These are phyloP conservation scores for Erythrocercus mccallii DNA, from an alignment of 2,113 vertebrate species.

Conservation along the genomic window DNA sequence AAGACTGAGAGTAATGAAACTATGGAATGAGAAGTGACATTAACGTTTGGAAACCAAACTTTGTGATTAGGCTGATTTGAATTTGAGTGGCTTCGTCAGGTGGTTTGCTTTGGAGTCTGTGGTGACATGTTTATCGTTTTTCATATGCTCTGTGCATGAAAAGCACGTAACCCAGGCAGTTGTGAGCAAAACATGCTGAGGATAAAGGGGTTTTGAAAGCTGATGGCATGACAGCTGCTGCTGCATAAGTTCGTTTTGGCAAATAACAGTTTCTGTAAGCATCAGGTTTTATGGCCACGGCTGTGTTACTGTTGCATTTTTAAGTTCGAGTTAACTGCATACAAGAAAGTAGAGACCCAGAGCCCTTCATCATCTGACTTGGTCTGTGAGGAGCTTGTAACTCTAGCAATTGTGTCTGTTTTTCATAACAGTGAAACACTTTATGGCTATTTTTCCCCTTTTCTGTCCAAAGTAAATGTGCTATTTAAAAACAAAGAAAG, in stretches of 20 bases:
- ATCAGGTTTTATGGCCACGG: not conserved
- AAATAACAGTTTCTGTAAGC: not conserved
- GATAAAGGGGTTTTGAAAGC: not conserved
- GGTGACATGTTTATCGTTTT: not conserved
- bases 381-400: constrained; percentile 29
- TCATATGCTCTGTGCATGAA: not conserved
- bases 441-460: constrained; percentile 8
- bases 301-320: not conserved
- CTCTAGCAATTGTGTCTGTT: constrained; percentile 57
- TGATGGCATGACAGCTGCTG: not conserved
- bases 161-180: not conserved
- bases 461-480: constrained; percentile 28
- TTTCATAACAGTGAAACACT: constrained; percentile 49
- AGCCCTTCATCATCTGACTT: constrained; percentile 20
- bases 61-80: constrained; percentile 9
- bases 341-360: not conserved
- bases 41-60: constrained; percentile 1
- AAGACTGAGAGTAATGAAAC: constrained; percentile 9
- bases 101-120: not conserved
- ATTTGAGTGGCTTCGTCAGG: not conserved
- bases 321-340: not conserved
- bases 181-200: not conserved
- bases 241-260: not conserved
- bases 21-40: constrained; percentile 5
- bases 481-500: constrained; percentile 46